phyloP scores from a whole-genome alignment of 2,888 invertebrate species.

The Chesias legatella region DNA sequence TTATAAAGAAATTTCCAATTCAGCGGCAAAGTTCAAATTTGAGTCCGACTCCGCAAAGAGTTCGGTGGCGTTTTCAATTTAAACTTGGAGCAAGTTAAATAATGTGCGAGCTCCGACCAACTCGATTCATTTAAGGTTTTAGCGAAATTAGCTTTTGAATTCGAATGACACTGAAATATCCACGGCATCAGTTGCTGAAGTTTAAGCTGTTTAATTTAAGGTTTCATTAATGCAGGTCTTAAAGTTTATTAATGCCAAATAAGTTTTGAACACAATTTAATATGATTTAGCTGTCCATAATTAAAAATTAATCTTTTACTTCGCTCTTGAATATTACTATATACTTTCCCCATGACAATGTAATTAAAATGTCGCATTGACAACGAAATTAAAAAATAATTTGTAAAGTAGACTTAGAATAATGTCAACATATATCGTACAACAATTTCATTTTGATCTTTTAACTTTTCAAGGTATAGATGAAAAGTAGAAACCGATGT shows the following conservation, averaged over 20 bases:
- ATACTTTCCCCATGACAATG: neutral
- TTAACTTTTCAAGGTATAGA: too few species aligned
- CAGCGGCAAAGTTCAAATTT: conserved; percentile 80
- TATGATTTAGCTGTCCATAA: conserved; percentile 19
- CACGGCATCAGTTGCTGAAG: conserved; percentile 48
- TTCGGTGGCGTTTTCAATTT: conserved; percentile 79
- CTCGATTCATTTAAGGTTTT: conserved; percentile 79
- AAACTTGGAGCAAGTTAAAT: conserved; percentile 79
- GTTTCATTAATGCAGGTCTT: conserved; percentile 49
- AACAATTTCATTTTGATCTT: too few species aligned
- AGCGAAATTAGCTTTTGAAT: conserved; percentile 79
- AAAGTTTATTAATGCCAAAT: conserved; percentile 30
- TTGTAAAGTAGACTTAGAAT: too few species aligned
- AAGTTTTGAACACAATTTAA: conserved; percentile 24
- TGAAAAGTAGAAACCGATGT: too few species aligned
- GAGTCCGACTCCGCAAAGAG: conserved; percentile 75
- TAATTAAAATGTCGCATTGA: too few species aligned
- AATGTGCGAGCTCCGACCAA: conserved; percentile 75
- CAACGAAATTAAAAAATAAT: too few species aligned
- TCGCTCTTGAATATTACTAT: neutral
- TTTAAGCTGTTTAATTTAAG: conserved; percentile 46
- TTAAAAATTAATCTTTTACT: conserved; percentile 10
- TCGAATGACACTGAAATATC: conserved; percentile 69
- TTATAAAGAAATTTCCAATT: conserved; percentile 80
- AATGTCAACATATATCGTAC: too few species aligned